Evolutionary conservation across 2,113 vertebrate genomes (phyloP).

Genomic region (Spea bombifrons): DNA sequence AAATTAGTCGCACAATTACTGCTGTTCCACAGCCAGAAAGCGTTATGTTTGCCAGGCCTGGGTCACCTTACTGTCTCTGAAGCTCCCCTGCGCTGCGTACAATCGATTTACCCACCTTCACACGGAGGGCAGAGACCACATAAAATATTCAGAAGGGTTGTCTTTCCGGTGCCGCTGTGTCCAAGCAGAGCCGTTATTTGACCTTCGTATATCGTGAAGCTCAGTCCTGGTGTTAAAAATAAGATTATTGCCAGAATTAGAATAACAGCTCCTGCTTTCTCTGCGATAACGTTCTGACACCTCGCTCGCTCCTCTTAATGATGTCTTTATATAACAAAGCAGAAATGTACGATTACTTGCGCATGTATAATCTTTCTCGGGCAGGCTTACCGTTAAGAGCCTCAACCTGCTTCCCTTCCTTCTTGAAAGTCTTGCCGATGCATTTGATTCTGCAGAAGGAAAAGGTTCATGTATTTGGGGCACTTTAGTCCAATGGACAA

Average conservation of each 20-base stretch:
- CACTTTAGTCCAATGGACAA: too few species aligned
- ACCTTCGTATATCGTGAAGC: constrained; percentile 94
- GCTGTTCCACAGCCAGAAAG: too few species aligned
- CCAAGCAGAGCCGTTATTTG: constrained; percentile 95
- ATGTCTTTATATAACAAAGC: background rate
- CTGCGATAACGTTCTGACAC: background rate
- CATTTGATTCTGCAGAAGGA: constrained; percentile 80
- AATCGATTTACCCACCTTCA: constrained; percentile 64
- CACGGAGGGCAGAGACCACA: constrained; percentile 87
- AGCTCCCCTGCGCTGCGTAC: too few species aligned
- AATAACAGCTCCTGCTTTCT: background rate
- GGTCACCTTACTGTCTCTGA: too few species aligned
- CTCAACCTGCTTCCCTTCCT: constrained; percentile 81
- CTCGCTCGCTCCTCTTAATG: too few species aligned
- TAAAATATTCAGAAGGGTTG: constrained; percentile 93
- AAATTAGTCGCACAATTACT: too few species aligned
- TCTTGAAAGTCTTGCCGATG: constrained; percentile 87
- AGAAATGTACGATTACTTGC: too few species aligned
- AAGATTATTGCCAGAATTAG: background rate
- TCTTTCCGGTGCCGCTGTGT: constrained; percentile 94
- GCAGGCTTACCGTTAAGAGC: constrained; percentile 80
- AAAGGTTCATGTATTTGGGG: background rate
- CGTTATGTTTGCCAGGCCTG: too few species aligned
- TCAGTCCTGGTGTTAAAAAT: constrained; percentile 71
- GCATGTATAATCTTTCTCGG: too few species aligned